phyloP scores from a whole-genome alignment of 2,113 vertebrate genomes.

The Epinephelus fuscoguttatus region DNA sequence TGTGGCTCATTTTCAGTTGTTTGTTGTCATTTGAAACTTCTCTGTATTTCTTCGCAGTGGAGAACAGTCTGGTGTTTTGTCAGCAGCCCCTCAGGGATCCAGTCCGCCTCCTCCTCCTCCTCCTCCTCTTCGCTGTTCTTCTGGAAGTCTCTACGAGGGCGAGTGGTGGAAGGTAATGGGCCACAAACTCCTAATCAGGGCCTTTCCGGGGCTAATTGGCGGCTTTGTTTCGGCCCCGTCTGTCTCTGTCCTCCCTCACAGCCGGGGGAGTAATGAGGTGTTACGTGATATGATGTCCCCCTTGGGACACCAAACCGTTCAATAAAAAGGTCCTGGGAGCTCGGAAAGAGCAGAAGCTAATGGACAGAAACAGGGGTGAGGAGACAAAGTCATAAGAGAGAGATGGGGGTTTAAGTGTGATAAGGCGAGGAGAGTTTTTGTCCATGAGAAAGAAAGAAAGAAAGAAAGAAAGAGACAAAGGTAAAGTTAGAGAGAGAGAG shows the following conservation, averaged over 20 bases:
- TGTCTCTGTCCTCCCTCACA: constrained; percentile 45
- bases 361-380: constrained; percentile 32
- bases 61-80: background rate
- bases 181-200: constrained; percentile 67
- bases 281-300: constrained; percentile 43
- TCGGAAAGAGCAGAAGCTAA: constrained; percentile 33
- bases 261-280: constrained; percentile 66
- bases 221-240: constrained; percentile 32
- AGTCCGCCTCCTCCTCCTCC: constrained; percentile 17
- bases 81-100: constrained; percentile 6
- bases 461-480: too few relatives aligned
- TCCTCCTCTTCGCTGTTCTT: background rate
- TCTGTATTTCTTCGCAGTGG: background rate
- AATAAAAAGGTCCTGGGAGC: constrained; percentile 41
- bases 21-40: background rate
- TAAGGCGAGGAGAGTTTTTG: background rate
- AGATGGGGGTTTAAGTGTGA: background rate
- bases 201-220: constrained; percentile 61
- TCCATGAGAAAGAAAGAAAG: background rate
- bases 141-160: constrained; percentile 4
- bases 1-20: background rate
- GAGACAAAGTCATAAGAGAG: background rate
- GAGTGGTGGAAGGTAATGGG: constrained; percentile 56
- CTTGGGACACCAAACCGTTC: constrained; percentile 49
- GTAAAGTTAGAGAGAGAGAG: constrained; percentile 4